These are phyloP conservation scores for Cryptosula pallasiana DNA, from an alignment of 2,888 invertebrate genomes.

Conservation along the genomic window DNA sequence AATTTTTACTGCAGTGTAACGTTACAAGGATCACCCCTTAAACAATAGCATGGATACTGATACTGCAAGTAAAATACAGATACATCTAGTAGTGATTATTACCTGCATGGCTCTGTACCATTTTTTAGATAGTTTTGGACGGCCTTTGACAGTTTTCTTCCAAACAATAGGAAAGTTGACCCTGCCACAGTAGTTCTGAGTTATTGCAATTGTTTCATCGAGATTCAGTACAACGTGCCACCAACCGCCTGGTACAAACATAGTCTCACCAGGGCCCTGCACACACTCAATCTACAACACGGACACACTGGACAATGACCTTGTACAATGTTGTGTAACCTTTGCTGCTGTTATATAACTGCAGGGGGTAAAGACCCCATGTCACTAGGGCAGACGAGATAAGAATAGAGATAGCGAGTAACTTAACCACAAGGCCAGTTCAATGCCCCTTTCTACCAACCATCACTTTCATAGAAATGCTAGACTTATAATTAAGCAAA, in stretches of 20 bases:
- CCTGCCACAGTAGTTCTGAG: slow-evolving; percentile 84
- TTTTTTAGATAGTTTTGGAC: slow-evolving; percentile 90
- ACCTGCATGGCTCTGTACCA: slow-evolving; percentile 66
- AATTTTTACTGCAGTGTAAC: too few species aligned
- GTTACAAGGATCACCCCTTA: too few species aligned
- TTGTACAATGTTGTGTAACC: not conserved
- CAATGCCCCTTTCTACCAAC: too few species aligned
- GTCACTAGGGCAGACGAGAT: not conserved
- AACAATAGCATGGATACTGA: too few species aligned
- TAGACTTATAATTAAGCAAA: too few species aligned
- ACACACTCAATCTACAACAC: slow-evolving; percentile 74
- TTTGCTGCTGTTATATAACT: not conserved
- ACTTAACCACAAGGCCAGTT: too few species aligned
- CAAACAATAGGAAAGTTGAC: slow-evolving; percentile 96
- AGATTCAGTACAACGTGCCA: slow-evolving; percentile 99
- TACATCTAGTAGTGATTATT: slow-evolving; percentile 28
- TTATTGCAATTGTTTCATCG: slow-evolving; percentile 92
- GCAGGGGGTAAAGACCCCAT: not conserved
- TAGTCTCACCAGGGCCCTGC: slow-evolving; percentile 92
- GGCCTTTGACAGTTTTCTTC: slow-evolving; percentile 87
- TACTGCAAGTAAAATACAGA: not conserved
- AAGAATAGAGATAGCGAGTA: too few species aligned
- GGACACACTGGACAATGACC: not conserved
- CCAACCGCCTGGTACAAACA: slow-evolving; percentile 98
- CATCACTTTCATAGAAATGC: too few species aligned